A percentile compares a stretch with the other conserved stretches of the same genome.
phyloP scores from a whole-genome alignment of 2,113 vertebrate genomes.

The Melozone crissalis region DNA sequence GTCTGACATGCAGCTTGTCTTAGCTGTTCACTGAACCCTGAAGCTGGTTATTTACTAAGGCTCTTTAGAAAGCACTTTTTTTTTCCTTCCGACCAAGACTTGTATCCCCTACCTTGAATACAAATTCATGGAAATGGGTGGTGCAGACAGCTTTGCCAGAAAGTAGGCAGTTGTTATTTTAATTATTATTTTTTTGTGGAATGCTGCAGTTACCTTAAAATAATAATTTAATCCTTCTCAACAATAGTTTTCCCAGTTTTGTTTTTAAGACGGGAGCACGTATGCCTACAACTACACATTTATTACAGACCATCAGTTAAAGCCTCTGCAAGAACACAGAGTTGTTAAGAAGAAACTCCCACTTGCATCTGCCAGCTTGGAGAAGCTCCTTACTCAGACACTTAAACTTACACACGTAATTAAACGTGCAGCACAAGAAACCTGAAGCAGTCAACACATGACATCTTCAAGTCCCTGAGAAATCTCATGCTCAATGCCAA shows the following conservation, averaged over 20 bases:
- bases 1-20: conserved; percentile 42
- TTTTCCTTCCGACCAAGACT: conserved; percentile 13
- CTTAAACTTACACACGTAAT: not conserved
- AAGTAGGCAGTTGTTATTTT: conserved; percentile 60
- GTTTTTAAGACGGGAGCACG: conserved; percentile 5
- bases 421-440: not conserved
- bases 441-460: not conserved
- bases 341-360: conserved; percentile 56
- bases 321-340: not conserved
- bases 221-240: conserved; percentile 58
- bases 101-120: conserved; percentile 49
- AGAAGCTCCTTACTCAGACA: conserved; percentile 10
- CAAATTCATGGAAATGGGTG: conserved; percentile 74
- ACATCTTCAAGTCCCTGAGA: not conserved
- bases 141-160: conserved; percentile 50
- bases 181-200: conserved; percentile 62
- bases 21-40: conserved; percentile 60
- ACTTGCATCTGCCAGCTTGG: conserved; percentile 42
- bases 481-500: not conserved
- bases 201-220: conserved; percentile 55
- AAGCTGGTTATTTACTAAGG: conserved; percentile 70
- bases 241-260: conserved; percentile 42
- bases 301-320: conserved; percentile 23
- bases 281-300: conserved; percentile 24
- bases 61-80: conserved; percentile 35